Conservation (phyloP, 35 echinoderm and acorn worm species). For the Apostichopus parvimensis region DNA sequence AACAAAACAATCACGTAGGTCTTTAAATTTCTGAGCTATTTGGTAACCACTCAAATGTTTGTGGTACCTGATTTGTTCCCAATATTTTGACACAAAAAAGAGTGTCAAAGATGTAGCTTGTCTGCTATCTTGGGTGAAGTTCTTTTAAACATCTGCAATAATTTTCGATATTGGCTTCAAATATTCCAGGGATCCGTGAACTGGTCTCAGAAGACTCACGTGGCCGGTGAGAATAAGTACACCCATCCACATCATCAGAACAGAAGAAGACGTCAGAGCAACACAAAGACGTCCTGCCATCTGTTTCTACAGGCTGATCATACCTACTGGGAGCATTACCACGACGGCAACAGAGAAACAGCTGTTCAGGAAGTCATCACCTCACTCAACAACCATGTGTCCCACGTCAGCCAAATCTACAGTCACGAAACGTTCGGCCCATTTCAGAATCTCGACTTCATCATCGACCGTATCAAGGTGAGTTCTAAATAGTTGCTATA, state of each 20-base stretch:
- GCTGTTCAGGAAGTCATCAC: slow-evolving; percentile 67
- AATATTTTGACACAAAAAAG: no score
- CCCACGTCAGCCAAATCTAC: slow-evolving; percentile 79
- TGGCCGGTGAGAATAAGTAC: slow-evolving; percentile 68
- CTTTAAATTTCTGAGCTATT: no score
- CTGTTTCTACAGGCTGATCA: slow-evolving; percentile 91
- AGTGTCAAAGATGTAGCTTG: no score
- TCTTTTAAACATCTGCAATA: no score
- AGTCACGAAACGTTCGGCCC: slow-evolving; percentile 43
- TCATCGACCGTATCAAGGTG: slow-evolving; percentile 81
- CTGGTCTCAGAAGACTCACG: slow-evolving; percentile 51
- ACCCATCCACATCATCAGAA: slow-evolving; percentile 29
- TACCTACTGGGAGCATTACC: slow-evolving; percentile 71
- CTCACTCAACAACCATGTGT: slow-evolving; percentile 73
- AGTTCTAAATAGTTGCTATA: background rate
- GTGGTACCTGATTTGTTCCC: no score
- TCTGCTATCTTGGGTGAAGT: no score
- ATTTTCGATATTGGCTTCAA: no score
- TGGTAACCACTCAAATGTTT: no score
- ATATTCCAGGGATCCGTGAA: slow-evolving; percentile 7
- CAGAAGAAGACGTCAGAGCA: slow-evolving; percentile 28
- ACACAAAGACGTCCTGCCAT: slow-evolving; percentile 53
- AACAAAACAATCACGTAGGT: no score
- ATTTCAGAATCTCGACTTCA: slow-evolving; percentile 57
- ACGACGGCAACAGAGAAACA: slow-evolving; percentile 6